These are phyloP conservation scores for Nestor notabilis DNA, from an alignment of 2,113 vertebrate species.

Conservation along the genomic window DNA sequence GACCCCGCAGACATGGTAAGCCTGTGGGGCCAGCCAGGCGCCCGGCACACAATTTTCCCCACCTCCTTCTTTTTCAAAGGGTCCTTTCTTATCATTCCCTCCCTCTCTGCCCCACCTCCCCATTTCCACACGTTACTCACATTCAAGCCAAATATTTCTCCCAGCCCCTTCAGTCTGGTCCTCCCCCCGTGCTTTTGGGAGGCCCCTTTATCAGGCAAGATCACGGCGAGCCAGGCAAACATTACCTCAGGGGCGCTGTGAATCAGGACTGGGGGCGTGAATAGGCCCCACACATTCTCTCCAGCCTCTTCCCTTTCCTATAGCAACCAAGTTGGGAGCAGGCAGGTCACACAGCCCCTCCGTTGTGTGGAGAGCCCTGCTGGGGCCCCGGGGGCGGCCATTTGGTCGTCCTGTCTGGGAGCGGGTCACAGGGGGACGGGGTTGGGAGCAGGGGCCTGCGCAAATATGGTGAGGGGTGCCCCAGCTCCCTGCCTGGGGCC, in stretches of 20 bases:
- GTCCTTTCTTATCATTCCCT: conserved; percentile 35
- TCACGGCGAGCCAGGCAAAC: conserved; percentile 56
- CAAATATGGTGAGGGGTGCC: background rate
- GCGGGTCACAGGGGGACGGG: background rate
- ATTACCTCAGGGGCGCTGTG: conserved; percentile 68
- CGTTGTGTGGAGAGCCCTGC: conserved; percentile 40
- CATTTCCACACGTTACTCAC: conserved; percentile 34
- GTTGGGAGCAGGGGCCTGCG: background rate
- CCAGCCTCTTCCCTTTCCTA: conserved; percentile 66
- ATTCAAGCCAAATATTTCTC: conserved; percentile 71
- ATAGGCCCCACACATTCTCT: conserved; percentile 71
- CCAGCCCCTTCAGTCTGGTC: conserved; percentile 38
- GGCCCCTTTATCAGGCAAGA: conserved; percentile 64
- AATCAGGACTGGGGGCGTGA: conserved; percentile 61
- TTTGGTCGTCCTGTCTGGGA: background rate
- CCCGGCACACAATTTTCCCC: background rate
- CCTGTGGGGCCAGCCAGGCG: background rate
- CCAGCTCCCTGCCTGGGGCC: fast-evolving
- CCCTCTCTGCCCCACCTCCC: background rate
- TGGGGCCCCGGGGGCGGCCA: background rate
- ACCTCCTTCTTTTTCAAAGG: conserved; percentile 56
- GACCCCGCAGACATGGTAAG: background rate
- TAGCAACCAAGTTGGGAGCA: conserved; percentile 71
- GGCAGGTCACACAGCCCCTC: conserved; percentile 66
- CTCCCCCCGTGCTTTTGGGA: conserved; percentile 19